Evolutionary conservation across 2,888 invertebrate genomes (phyloP).

Genomic region (Thera britannica): DNA sequence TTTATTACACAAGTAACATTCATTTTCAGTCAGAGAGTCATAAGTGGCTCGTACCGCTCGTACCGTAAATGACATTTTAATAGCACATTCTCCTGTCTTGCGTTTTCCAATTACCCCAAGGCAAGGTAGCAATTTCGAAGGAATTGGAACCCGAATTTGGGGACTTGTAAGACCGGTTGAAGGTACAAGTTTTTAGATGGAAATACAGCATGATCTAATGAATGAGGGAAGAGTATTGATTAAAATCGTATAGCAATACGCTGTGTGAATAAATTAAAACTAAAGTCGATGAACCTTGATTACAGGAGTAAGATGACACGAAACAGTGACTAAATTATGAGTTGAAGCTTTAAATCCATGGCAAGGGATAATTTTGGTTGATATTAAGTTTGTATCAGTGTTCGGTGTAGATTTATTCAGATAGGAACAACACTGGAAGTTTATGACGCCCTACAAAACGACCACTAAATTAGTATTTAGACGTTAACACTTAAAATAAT

Average conservation of each 20-base stretch:
- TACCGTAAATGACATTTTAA: conserved; percentile 46
- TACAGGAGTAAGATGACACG: conserved; percentile 23
- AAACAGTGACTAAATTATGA: neutral
- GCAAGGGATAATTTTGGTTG: neutral
- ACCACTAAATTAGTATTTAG: conserved; percentile 36
- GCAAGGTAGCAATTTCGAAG: conserved; percentile 41
- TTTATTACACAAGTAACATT: no score
- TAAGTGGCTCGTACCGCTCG: conserved; percentile 34
- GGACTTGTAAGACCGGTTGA: conserved; percentile 41
- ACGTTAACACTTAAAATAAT: conserved; percentile 38
- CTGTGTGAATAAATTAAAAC: conserved; percentile 21
- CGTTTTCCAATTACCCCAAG: conserved; percentile 42
- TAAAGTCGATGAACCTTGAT: conserved; percentile 15
- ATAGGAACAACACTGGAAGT: neutral
- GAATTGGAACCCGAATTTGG: conserved; percentile 42
- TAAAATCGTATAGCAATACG: conserved; percentile 22
- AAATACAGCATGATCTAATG: conserved; percentile 35
- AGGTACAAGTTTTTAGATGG: conserved; percentile 34
- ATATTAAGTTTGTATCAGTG: neutral
- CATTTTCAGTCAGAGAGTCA: conserved; percentile 38
- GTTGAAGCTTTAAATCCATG: neutral
- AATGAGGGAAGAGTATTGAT: conserved; percentile 33
- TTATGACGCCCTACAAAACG: conserved; percentile 11
- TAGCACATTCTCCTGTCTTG: conserved; percentile 45
- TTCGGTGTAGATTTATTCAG: neutral